These are phyloP conservation scores for Loriculus beryllinus DNA, from an alignment of 2,797 vertebrate species.

Conservation along the genomic window DNA sequence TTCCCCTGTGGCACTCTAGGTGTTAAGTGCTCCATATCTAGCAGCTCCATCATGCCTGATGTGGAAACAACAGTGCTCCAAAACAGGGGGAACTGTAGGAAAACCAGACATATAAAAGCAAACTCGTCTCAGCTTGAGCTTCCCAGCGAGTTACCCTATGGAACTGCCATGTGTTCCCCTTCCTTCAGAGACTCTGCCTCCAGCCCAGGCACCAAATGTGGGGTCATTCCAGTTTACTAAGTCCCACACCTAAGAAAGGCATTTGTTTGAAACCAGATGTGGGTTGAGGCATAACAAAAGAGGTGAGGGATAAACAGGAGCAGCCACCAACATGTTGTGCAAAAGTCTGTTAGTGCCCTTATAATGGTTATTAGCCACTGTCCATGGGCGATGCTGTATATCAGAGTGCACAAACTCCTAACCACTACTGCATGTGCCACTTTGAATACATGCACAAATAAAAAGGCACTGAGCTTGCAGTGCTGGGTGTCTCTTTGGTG, in stretches of 20 bases:
- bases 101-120: not conserved
- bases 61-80: fast-evolving
- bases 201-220: fast-evolving
- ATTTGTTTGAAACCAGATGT: not conserved
- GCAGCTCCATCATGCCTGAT: not conserved
- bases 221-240: not conserved
- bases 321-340: not conserved
- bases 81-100: not conserved
- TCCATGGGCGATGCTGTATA: not conserved
- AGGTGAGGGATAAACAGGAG: not conserved
- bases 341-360: not conserved
- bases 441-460: not conserved
- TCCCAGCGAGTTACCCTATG: not conserved
- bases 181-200: not conserved
- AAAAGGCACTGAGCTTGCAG: not conserved
- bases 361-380: not conserved
- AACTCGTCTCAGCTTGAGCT: not conserved
- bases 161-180: not conserved
- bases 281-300: not conserved
- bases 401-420: not conserved
- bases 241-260: not conserved
- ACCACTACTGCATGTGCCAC: not conserved
- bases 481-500: not conserved
- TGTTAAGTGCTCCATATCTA: not conserved
- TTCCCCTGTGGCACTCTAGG: not conserved